These are phyloP conservation scores for Brachyistius frenatus DNA, from an alignment of 2,113 vertebrate species.

Conservation along the genomic window DNA sequence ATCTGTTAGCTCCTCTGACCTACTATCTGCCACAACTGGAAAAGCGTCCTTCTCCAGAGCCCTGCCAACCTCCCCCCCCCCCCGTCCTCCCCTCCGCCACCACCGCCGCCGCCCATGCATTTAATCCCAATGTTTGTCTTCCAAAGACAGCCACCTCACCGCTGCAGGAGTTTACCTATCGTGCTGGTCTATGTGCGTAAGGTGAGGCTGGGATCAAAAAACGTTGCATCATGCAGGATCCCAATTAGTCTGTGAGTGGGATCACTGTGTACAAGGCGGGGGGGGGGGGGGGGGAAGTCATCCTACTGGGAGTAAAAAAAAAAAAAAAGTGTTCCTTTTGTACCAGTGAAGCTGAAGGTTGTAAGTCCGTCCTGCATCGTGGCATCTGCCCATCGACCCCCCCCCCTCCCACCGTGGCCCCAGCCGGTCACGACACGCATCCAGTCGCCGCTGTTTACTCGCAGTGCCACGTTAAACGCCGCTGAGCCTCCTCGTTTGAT, in stretches of 20 bases:
- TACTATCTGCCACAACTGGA: slow-evolving; percentile 86
- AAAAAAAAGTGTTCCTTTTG: slow-evolving; percentile 35
- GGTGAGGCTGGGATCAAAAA: neutral
- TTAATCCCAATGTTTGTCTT: slow-evolving; percentile 85
- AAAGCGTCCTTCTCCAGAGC: slow-evolving; percentile 61
- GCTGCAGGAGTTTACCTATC: slow-evolving; percentile 26
- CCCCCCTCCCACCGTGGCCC: too few species aligned
- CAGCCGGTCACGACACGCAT: slow-evolving; percentile 22
- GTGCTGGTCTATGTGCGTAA: slow-evolving; percentile 2
- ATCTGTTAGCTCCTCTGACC: slow-evolving; percentile 85
- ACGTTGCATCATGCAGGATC: slow-evolving; percentile 40
- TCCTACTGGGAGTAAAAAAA: slow-evolving; percentile 1
- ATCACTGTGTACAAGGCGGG: slow-evolving; percentile 6
- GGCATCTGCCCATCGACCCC: too few species aligned
- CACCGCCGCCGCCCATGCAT: slow-evolving; percentile 7
- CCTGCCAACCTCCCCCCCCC: slow-evolving; percentile 10
- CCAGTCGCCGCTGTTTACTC: neutral
- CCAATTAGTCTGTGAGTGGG: slow-evolving; percentile 39
- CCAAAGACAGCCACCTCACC: slow-evolving; percentile 61
- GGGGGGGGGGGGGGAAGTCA: neutral
- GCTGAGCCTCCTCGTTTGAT: slow-evolving; percentile 26
- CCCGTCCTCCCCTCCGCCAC: slow-evolving; percentile 19
- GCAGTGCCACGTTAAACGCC: neutral
- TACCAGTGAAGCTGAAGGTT: neutral
- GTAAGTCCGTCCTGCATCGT: too few species aligned